Conservation (phyloP, 2,113 vertebrate genomes). For the Telmatochromis sp. region DNA sequence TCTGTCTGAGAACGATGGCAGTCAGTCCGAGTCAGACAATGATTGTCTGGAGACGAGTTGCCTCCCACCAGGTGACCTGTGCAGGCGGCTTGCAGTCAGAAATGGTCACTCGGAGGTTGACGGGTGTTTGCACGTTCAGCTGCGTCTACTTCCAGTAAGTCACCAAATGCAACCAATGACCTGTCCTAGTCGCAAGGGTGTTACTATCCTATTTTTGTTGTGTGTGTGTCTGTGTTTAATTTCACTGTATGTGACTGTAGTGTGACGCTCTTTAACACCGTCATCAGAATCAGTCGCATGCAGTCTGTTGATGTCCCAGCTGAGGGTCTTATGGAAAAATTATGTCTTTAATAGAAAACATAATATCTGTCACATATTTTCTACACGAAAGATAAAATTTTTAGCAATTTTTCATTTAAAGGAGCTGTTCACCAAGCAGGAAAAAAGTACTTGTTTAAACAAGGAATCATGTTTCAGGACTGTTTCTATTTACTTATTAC, state of each 20-base stretch:
- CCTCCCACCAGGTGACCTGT: neutral
- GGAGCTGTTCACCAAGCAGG: neutral
- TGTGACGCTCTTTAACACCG: neutral
- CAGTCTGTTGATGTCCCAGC: neutral
- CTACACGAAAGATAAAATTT: neutral
- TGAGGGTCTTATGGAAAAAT: neutral
- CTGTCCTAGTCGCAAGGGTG: neutral
- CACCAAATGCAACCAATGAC: neutral
- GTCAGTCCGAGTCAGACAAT: neutral
- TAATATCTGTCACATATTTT: neutral
- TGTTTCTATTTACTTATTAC: neutral
- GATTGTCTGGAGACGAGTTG: too few species aligned
- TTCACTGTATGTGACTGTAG: neutral
- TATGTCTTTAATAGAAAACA: neutral
- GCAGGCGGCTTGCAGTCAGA: neutral
- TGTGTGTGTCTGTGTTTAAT: neutral
- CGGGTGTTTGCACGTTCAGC: neutral
- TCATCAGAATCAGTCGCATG: neutral
- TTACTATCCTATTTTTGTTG: neutral
- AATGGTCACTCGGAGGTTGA: neutral
- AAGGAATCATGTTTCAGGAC: neutral
- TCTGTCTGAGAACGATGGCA: neutral
- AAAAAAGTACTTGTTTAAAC: neutral
- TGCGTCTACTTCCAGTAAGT: too few species aligned
- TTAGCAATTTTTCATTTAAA: neutral